These are phyloP conservation scores for Diglossa cyanea DNA, from an alignment of 2,797 vertebrate species.

Conservation along the genomic window DNA sequence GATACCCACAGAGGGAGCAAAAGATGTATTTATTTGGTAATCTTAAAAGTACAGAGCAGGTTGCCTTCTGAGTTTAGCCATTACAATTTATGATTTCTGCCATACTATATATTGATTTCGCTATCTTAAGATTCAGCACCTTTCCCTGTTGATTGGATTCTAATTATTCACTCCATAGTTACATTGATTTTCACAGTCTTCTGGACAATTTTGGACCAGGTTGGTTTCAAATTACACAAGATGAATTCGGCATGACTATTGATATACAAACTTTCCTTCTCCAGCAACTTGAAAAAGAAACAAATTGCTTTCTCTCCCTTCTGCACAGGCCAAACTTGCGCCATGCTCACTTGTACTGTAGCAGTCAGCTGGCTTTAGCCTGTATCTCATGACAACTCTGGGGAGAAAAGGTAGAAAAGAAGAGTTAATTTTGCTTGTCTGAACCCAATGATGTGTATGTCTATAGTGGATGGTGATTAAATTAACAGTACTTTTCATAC, in stretches of 20 bases:
- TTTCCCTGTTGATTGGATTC: conserved; percentile 28
- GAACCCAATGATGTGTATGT: neutral
- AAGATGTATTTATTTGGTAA: neutral
- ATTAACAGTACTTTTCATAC: neutral
- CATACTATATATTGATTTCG: conserved; percentile 17
- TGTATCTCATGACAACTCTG: neutral
- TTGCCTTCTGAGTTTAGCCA: neutral
- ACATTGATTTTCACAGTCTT: conserved; percentile 46
- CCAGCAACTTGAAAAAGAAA: neutral
- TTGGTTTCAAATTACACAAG: conserved; percentile 27
- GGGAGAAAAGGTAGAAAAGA: neutral
- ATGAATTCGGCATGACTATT: conserved; percentile 10
- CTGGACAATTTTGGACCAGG: neutral
- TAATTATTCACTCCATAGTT: conserved; percentile 44
- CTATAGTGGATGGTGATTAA: neutral
- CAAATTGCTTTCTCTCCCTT: neutral
- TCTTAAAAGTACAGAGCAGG: neutral
- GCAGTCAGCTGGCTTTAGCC: neutral
- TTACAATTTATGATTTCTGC: conserved; percentile 25
- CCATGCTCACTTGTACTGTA: neutral
- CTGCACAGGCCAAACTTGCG: neutral
- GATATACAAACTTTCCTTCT: neutral
- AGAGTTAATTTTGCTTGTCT: neutral
- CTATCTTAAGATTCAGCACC: conserved; percentile 7
- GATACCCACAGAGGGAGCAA: neutral